A percentile compares a stretch with the other conserved stretches of the same genome.
Evolutionary conservation across 1,140 invertebrate genomes (phyloP).

Genomic region (Drosophila pseudoobscura): DNA sequence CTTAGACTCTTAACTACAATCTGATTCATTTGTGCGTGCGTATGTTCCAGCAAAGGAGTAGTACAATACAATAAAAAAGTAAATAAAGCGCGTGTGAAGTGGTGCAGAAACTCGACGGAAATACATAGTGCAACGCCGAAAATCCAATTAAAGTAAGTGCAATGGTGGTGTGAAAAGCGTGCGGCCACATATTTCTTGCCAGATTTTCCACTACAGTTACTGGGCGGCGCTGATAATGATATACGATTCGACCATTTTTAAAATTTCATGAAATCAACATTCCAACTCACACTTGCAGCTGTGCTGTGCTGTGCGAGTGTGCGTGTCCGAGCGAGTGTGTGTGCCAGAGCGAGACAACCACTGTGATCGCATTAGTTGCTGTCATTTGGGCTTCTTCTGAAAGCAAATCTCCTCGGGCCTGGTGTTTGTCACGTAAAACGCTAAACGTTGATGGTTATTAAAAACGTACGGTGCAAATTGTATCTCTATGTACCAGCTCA

Average conservation of each 20-base stretch:
- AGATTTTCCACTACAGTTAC: slow-evolving; percentile 19
- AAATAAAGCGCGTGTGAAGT: slow-evolving; percentile 78
- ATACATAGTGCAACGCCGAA: slow-evolving; percentile 13
- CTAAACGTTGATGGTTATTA: slow-evolving; percentile 52
- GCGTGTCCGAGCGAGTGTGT: slow-evolving; percentile 25
- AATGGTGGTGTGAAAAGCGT: slow-evolving; percentile 23
- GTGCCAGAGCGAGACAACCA: slow-evolving; percentile 64
- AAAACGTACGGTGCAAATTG: slow-evolving; percentile 20
- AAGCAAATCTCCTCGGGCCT: slow-evolving; percentile 53
- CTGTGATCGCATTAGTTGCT: slow-evolving; percentile 59
- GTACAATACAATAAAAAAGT: slow-evolving; percentile 68
- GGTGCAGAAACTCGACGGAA: slow-evolving; percentile 63
- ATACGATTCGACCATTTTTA: slow-evolving; percentile 78
- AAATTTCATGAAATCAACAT: slow-evolving; percentile 81
- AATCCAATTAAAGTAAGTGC: slow-evolving; percentile 61
- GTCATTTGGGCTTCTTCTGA: slow-evolving; percentile 59
- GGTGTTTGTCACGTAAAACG: slow-evolving; percentile 70
- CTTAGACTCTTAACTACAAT: slow-evolving; percentile 36
- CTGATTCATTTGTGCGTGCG: slow-evolving; percentile 47
- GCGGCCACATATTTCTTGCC: slow-evolving; percentile 13
- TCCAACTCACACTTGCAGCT: slow-evolving; percentile 64
- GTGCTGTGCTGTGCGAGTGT: slow-evolving; percentile 20
- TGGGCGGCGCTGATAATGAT: slow-evolving; percentile 60
- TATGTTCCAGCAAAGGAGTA: slow-evolving; percentile 46
- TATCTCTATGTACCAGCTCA: not conserved